Base-by-base conservation (phyloP, 35 echinoderm and acorn worm genomes). In the Apostichopus parvimensis region DNA sequence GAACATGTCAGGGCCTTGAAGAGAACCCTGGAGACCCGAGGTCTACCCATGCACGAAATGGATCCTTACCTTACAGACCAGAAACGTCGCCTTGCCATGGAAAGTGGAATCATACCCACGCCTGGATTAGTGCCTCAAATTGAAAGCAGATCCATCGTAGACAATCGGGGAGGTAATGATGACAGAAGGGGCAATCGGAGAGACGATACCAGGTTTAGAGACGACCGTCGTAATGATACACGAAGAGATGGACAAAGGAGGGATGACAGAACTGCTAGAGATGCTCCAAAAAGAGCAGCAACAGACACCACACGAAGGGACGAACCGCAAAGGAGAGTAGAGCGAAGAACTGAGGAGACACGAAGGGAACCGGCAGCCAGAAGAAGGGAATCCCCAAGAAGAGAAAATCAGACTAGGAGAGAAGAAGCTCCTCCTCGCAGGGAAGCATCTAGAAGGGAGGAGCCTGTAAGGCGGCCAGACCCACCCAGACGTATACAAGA, bases 61-160 rank as follows among this genome's bases (percentile, higher is more conserved):
- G 94, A 95, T 83, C 94, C 94, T 18, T 98, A 95, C 72, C 70
- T 90, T 58, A 79, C 87, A 52, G 96, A 98, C 71, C 93, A 93
- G 59, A 98, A 98, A 77, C 55, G 96, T 26, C 82, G 96, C 54
- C 53, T 94, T 45, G 90, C 93, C 15, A 87, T 88, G 77, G 93
- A 86, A 14, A 59, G 71, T 8, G 89, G 87, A 28, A 75, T 95
- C 24, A 24, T 90, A 5, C 85, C 86, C 8, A 21, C 91, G 22
- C 34, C 54, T 56, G 90, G 73, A 54, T 54, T 91, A 56, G 57
- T 79, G 4, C 1, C 71, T n/a, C 93, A 77, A 17, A 90, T 92
- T 84, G 91, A 90, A 55, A 26, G 79, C 25, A 18, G 77, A 57
- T 91, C 87, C 9, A 72, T 91, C 21, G 87, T 91, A 75, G 93